Conservation (phyloP, 1,140 invertebrate genomes). For the Oedothorax gibbosus region DNA sequence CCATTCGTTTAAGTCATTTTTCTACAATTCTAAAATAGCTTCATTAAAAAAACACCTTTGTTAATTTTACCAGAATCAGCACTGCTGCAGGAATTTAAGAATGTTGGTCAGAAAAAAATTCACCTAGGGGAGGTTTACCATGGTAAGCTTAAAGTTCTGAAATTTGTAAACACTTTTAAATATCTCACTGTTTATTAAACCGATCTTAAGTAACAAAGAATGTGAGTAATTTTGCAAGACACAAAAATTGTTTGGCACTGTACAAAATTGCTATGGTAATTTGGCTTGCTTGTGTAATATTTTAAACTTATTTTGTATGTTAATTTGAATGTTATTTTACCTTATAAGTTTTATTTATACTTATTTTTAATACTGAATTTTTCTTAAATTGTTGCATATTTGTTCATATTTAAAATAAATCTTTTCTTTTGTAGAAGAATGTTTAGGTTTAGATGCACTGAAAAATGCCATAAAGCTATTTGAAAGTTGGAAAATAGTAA, state of each 20-base stretch:
- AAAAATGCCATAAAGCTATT: slow-evolving; percentile 51
- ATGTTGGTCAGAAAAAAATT: slow-evolving; percentile 68
- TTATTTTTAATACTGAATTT: not conserved
- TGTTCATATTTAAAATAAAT: not conserved
- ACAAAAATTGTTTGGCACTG: not conserved
- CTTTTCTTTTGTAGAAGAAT: slow-evolving; percentile 36
- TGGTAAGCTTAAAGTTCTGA: slow-evolving; percentile 72
- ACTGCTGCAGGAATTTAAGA: slow-evolving; percentile 71
- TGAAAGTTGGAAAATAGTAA: slow-evolving; percentile 52
- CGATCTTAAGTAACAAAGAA: not conserved
- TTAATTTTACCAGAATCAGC: slow-evolving; percentile 65
- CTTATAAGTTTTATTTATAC: not conserved
- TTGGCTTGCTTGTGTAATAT: not conserved
- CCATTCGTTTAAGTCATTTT: too few species aligned
- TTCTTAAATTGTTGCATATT: not conserved
- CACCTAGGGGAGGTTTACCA: slow-evolving; percentile 75
- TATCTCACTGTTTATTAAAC: not conserved
- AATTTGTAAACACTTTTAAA: not conserved
- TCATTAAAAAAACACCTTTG: not conserved
- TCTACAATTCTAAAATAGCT: not conserved
- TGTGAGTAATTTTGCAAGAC: too few species aligned
- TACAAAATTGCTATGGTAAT: not conserved
- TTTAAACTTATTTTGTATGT: slow-evolving; percentile 1
- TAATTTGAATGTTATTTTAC: not conserved
- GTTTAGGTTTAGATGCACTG: slow-evolving; percentile 47